Evolutionary conservation across 2,888 invertebrate genomes (phyloP).

Genomic region (Noctua janthina): DNA sequence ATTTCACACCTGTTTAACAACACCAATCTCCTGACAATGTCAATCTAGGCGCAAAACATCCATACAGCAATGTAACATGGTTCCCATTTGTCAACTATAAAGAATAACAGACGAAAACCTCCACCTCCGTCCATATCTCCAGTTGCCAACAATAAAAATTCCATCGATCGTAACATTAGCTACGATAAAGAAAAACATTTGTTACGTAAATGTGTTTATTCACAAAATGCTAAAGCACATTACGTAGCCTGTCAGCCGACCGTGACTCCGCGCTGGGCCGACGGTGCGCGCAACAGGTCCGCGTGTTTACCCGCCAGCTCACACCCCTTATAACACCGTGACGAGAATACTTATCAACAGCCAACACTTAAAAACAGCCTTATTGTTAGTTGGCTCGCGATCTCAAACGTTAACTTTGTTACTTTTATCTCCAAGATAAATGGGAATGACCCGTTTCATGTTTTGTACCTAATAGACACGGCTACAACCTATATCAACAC

Average conservation of each 20-base stretch:
- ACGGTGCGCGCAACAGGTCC: slow-evolving; percentile 61
- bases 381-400: slow-evolving; percentile 35
- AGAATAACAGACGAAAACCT: background rate
- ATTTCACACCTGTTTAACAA: background rate
- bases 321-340: slow-evolving; percentile 53
- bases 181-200: slow-evolving; percentile 33
- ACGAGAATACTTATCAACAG: slow-evolving; percentile 63
- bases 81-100: background rate
- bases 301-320: slow-evolving; percentile 50
- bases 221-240: slow-evolving; percentile 55
- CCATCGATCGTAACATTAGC: slow-evolving; percentile 8
- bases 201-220: slow-evolving; percentile 60
- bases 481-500: slow-evolving; percentile 10
- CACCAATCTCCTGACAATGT: background rate
- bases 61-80: background rate
- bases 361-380: slow-evolving; percentile 50
- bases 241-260: slow-evolving; percentile 43
- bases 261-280: slow-evolving; percentile 27
- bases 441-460: slow-evolving; percentile 34
- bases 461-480: slow-evolving; percentile 12
- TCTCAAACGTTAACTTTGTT: slow-evolving; percentile 34
- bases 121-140: background rate
- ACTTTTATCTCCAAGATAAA: slow-evolving; percentile 46
- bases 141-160: background rate
- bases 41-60: background rate